These are phyloP conservation scores for Quadroppia sp. DNA, from an alignment of 2,888 invertebrate species.

Conservation along the genomic window DNA sequence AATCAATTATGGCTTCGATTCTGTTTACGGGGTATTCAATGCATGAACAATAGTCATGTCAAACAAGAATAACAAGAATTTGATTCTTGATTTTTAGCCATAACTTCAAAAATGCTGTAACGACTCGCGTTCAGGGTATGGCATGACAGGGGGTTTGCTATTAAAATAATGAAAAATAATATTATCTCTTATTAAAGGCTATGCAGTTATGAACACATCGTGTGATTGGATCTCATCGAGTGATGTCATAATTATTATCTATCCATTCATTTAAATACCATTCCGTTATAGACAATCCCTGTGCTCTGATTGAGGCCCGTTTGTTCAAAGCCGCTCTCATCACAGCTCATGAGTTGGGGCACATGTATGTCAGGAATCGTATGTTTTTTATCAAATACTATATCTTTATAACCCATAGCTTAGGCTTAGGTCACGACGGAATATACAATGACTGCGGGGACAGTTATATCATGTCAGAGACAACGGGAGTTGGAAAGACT, in stretches of 20 bases:
- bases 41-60: background rate
- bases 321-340: background rate
- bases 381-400: background rate
- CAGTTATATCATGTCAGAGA: background rate
- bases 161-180: background rate
- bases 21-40: slow-evolving; percentile 5
- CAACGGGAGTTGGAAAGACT: background rate
- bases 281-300: background rate
- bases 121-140: background rate
- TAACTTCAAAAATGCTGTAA: background rate
- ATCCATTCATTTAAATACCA: background rate
- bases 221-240: background rate
- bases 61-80: background rate
- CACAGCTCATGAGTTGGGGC: slow-evolving; percentile 20
- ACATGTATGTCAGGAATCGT: background rate
- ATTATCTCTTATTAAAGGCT: background rate
- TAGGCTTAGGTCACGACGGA: slow-evolving; percentile 12
- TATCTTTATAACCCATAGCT: background rate
- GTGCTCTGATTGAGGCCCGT: slow-evolving; percentile 6
- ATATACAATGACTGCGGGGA: background rate
- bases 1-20: background rate
- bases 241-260: background rate
- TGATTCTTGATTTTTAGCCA: background rate
- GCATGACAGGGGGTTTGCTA: background rate
- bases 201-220: background rate